phyloP scores from a whole-genome alignment of 2,113 vertebrate species.

The Gopherus flavomarginatus region DNA sequence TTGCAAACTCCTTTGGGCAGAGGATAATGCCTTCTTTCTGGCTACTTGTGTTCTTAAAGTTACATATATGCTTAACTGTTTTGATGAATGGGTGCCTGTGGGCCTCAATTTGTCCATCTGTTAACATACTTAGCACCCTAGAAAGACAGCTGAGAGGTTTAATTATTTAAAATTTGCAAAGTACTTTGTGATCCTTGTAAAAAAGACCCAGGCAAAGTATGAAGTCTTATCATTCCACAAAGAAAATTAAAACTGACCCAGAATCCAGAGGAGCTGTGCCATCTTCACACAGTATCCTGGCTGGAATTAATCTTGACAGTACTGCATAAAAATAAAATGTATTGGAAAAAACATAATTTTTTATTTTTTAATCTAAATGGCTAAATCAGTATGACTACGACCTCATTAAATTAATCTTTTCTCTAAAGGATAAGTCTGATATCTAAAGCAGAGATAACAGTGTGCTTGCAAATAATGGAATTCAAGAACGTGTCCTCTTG shows the following conservation, averaged over 20 bases:
- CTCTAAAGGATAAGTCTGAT: not conserved
- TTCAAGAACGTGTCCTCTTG: not conserved
- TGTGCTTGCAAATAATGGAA: not conserved
- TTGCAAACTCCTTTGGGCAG: not conserved
- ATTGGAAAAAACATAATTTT: not conserved
- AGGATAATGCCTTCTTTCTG: not conserved
- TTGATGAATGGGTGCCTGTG: not conserved
- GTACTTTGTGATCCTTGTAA: not conserved
- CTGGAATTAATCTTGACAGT: not conserved
- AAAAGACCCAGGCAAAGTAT: not conserved
- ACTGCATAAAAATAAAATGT: not conserved
- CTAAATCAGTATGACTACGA: not conserved
- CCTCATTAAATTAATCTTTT: fast-evolving
- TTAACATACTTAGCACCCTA: not conserved
- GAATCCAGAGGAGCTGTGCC: not conserved
- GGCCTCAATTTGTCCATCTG: not conserved
- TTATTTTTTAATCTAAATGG: not conserved
- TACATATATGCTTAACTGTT: not conserved
- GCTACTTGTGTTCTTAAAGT: not conserved
- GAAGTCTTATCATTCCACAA: not conserved
- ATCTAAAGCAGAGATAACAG: not conserved
- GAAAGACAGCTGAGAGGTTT: not conserved
- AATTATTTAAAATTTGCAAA: not conserved
- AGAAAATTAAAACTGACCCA: not conserved
- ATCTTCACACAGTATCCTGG: not conserved